phyloP scores from a whole-genome alignment of 2,797 vertebrate species.

The Carapus acus region DNA sequence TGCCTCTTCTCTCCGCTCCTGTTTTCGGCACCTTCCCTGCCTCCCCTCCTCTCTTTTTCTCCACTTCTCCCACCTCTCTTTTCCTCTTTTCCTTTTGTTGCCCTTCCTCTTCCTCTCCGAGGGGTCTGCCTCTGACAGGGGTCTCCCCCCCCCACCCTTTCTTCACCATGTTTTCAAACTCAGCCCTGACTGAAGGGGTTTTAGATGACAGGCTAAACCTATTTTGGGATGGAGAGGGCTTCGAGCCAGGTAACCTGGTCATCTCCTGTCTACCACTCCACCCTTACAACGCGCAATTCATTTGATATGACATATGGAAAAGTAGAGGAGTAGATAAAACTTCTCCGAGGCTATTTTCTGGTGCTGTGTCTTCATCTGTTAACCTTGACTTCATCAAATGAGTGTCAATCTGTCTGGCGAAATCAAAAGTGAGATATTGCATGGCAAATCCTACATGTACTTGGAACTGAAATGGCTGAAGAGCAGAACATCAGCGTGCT shows the following conservation, averaged over 20 bases:
- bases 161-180: slow-evolving; percentile 21
- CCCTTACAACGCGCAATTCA: slow-evolving; percentile 11
- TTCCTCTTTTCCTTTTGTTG: too few relatives aligned
- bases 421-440: neutral
- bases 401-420: neutral
- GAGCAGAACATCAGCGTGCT: slow-evolving; percentile 12
- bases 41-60: slow-evolving; percentile 1
- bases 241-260: slow-evolving; percentile 44
- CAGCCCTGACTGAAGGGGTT: slow-evolving; percentile 31
- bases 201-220: slow-evolving; percentile 63
- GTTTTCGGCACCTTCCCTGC: too few relatives aligned
- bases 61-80: too few relatives aligned
- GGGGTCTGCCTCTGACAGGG: slow-evolving; percentile 54
- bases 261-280: slow-evolving; percentile 31
- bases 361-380: neutral
- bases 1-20: too few relatives aligned
- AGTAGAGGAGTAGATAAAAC: neutral
- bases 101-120: slow-evolving; percentile 3
- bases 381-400: neutral
- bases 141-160: slow-evolving; percentile 58
- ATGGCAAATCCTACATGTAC: neutral
- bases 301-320: slow-evolving; percentile 11
- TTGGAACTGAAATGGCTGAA: neutral
- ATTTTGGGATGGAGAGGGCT: slow-evolving; percentile 46
- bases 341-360: neutral